Evolutionary conservation across 2,888 invertebrate genomes (phyloP).

Genomic region (Anagyrus pseudococci): DNA sequence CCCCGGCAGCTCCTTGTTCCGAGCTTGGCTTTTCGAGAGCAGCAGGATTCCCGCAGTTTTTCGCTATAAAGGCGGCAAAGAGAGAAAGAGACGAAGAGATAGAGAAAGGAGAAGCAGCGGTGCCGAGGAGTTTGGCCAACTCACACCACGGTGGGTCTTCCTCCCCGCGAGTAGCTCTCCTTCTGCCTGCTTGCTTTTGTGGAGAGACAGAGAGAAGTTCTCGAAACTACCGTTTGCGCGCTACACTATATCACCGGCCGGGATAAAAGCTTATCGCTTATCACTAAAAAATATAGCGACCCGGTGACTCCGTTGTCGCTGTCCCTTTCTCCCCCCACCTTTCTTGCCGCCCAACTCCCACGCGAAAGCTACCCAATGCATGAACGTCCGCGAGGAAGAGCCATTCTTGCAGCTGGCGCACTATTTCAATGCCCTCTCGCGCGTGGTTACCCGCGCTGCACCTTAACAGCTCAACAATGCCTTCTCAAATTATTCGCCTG

Average conservation of each 20-base stretch:
- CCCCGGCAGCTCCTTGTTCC: too few species aligned
- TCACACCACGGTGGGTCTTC: neutral
- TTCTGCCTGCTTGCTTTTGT: too few species aligned
- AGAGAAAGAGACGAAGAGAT: neutral
- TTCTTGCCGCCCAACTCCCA: neutral
- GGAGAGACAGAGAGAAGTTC: too few species aligned
- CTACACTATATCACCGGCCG: slow-evolving; percentile 20
- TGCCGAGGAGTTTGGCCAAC: too few species aligned
- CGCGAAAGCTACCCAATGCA: slow-evolving; percentile 36
- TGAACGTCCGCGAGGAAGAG: slow-evolving; percentile 30
- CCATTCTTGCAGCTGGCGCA: too few species aligned
- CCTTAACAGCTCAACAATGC: too few species aligned
- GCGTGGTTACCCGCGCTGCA: slow-evolving; percentile 33
- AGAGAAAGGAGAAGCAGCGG: too few species aligned
- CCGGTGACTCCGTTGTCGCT: slow-evolving; percentile 23
- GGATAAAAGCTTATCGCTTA: slow-evolving; percentile 42
- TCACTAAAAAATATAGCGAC: slow-evolving; percentile 37
- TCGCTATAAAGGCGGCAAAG: slow-evolving; percentile 1
- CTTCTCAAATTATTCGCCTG: too few species aligned
- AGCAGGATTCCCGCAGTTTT: slow-evolving; percentile 5
- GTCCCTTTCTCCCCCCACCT: too few species aligned
- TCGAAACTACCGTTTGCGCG: slow-evolving; percentile 30
- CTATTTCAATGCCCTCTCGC: slow-evolving; percentile 27
- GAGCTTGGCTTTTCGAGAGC: too few species aligned
- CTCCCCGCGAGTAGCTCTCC: neutral